A percentile compares a stretch with the other conserved stretches of the same genome.
phyloP scores from a whole-genome alignment of 2,888 invertebrate species.

The Serripes groenlandicus region DNA sequence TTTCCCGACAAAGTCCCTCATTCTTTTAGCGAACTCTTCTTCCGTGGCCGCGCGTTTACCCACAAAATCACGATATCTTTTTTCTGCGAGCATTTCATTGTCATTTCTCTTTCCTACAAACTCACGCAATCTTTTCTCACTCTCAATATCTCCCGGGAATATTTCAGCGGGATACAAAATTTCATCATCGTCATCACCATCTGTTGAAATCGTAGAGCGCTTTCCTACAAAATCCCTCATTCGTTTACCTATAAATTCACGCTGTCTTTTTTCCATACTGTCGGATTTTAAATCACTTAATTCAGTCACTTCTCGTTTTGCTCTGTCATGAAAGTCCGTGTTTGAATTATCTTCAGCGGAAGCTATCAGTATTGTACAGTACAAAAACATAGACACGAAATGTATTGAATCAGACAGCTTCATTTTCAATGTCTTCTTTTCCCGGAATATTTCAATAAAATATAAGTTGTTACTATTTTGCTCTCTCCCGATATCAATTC shows the following conservation, averaged over 20 bases:
- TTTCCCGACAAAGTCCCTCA: slow-evolving; percentile 62
- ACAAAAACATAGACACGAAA: slow-evolving; percentile 1
- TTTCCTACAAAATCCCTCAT: slow-evolving; percentile 61
- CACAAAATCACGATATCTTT: slow-evolving; percentile 56
- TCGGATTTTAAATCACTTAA: slow-evolving; percentile 29
- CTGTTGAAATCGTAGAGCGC: slow-evolving; percentile 8
- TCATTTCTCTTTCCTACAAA: slow-evolving; percentile 58
- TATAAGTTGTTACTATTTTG: background rate
- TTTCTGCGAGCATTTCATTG: slow-evolving; percentile 32
- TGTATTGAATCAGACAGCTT: slow-evolving; percentile 3
- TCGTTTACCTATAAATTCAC: slow-evolving; percentile 52
- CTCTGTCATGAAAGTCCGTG: background rate
- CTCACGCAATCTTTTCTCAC: slow-evolving; percentile 60
- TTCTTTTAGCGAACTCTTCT: slow-evolving; percentile 46
- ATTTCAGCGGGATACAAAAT: slow-evolving; percentile 32
- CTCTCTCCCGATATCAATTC: background rate
- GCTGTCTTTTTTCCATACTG: slow-evolving; percentile 26
- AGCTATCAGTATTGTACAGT: background rate
- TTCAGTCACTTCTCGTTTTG: slow-evolving; percentile 3
- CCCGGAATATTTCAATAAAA: background rate
- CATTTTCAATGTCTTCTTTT: background rate
- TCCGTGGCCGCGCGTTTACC: slow-evolving; percentile 45
- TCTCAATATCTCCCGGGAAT: background rate
- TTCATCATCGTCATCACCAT: slow-evolving; percentile 4
- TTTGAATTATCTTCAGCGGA: slow-evolving; percentile 11